phyloP scores from a whole-genome alignment of 1,140 invertebrate species.

The Lethrus apterus region DNA sequence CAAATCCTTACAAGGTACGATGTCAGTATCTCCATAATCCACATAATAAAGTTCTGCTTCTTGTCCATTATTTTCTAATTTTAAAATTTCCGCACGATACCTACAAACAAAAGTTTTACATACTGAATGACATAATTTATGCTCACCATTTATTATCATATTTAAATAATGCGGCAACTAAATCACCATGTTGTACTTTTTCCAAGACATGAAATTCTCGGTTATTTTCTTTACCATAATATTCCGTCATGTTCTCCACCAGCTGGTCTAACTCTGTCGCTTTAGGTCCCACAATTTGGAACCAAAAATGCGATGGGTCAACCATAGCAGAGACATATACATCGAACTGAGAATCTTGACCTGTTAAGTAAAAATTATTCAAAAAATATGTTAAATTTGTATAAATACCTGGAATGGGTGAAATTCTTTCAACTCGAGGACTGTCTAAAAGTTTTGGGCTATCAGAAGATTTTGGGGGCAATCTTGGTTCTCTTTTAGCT shows the following conservation, averaged over 20 bases:
- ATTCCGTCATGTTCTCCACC: slow-evolving; percentile 69
- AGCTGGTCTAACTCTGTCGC: slow-evolving; percentile 64
- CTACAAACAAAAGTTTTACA: slow-evolving; percentile 14
- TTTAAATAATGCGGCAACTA: slow-evolving; percentile 69
- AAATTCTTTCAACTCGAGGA: slow-evolving; percentile 31
- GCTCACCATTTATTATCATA: slow-evolving; percentile 69
- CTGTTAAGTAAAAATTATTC: slow-evolving; percentile 16
- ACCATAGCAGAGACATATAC: slow-evolving; percentile 76
- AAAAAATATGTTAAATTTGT: slow-evolving; percentile 30
- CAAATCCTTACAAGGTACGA: slow-evolving; percentile 51
- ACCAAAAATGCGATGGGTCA: slow-evolving; percentile 73
- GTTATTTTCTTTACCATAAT: slow-evolving; percentile 60
- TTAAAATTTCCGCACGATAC: slow-evolving; percentile 49
- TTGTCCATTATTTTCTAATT: slow-evolving; percentile 50
- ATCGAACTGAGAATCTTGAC: slow-evolving; percentile 55
- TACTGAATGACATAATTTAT: slow-evolving; percentile 25
- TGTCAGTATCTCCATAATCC: slow-evolving; percentile 73
- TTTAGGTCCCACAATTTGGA: slow-evolving; percentile 67
- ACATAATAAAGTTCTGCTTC: slow-evolving; percentile 65
- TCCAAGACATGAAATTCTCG: slow-evolving; percentile 48
- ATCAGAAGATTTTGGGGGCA: slow-evolving; percentile 36
- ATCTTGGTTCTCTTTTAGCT: slow-evolving; percentile 45
- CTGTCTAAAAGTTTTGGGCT: slow-evolving; percentile 35
- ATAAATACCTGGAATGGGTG: slow-evolving; percentile 31
- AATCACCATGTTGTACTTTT: slow-evolving; percentile 57